phyloP scores from a whole-genome alignment of 2,797 vertebrate genomes.

The Lepus oiostolus region DNA sequence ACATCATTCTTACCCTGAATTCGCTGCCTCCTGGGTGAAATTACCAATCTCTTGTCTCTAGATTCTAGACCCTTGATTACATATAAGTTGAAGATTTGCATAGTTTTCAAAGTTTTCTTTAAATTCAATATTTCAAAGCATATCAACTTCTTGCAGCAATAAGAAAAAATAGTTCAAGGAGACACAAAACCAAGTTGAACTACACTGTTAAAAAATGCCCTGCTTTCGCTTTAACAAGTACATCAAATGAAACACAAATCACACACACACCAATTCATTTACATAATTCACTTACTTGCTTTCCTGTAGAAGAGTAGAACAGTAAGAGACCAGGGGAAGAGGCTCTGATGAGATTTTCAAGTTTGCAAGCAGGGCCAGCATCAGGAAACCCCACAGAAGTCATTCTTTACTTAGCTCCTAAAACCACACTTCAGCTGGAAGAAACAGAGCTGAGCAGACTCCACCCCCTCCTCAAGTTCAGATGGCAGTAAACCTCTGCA shows the following conservation, averaged over 20 bases:
- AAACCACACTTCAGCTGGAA: neutral
- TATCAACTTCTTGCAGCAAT: neutral
- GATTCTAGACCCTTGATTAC: neutral
- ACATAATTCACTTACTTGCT: slow-evolving; percentile 58
- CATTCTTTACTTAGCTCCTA: neutral
- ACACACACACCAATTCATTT: neutral
- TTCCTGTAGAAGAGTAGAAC: neutral
- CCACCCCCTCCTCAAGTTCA: slow-evolving; percentile 44
- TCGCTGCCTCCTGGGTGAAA: neutral
- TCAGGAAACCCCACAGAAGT: neutral
- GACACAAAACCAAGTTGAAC: neutral
- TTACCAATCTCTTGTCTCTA: neutral
- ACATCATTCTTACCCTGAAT: neutral
- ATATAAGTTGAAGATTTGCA: neutral
- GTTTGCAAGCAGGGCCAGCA: neutral
- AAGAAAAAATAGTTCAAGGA: neutral
- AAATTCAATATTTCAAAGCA: neutral
- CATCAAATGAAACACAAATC: neutral
- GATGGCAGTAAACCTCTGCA: neutral
- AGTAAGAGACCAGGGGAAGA: neutral
- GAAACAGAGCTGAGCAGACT: neutral
- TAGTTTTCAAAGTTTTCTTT: neutral
- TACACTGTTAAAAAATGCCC: neutral
- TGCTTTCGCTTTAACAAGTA: neutral
- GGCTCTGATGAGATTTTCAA: neutral